Evolutionary conservation across 2,888 invertebrate species (phyloP).

Genomic region (Cerastis rubricosa): DNA sequence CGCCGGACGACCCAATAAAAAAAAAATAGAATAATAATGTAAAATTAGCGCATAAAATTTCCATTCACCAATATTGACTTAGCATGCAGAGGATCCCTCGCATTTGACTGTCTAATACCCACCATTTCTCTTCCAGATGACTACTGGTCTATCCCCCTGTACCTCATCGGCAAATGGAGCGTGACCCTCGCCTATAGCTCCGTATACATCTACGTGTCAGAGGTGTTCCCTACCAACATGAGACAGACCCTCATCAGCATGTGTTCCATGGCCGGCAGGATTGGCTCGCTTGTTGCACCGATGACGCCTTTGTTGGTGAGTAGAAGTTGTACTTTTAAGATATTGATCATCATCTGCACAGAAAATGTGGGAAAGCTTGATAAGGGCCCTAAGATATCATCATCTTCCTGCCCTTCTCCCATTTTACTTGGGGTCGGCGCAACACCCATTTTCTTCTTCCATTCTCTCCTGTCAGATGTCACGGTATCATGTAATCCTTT

Average conservation of each 20-base stretch:
- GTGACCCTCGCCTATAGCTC: slow-evolving; percentile 92
- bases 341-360: background rate
- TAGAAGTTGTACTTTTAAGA: background rate
- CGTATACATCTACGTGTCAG: slow-evolving; percentile 93
- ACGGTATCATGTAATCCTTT: too few species aligned
- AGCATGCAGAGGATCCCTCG: background rate
- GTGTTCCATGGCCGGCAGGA: slow-evolving; percentile 92
- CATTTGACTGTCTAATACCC: background rate
- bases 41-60: background rate
- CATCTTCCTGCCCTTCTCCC: too few species aligned
- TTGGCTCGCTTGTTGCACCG: slow-evolving; percentile 92
- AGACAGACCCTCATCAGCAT: slow-evolving; percentile 92
- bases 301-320: slow-evolving; percentile 92
- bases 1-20: too few species aligned
- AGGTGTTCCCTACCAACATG: slow-evolving; percentile 93
- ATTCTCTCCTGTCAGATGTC: too few species aligned
- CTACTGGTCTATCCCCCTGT: slow-evolving; percentile 90
- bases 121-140: slow-evolving; percentile 76
- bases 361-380: background rate
- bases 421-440: too few species aligned
- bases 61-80: background rate
- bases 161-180: slow-evolving; percentile 92
- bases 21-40: background rate
- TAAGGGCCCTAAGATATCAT: background rate
- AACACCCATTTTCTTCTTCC: too few species aligned